Conservation (phyloP, 2,113 vertebrate species). For the Dipodomys stephensi region DNA sequence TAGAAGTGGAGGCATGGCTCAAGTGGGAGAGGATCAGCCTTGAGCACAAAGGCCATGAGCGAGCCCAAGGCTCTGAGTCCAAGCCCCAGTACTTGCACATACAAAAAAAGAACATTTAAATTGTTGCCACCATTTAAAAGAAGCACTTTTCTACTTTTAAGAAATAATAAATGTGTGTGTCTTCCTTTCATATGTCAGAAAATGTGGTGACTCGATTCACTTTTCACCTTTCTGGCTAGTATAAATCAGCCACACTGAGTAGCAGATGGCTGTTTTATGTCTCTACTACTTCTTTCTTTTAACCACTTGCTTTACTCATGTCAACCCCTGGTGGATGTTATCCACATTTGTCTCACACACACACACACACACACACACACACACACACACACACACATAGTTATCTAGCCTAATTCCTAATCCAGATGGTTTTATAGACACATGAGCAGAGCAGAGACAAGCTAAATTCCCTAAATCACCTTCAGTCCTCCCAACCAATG, state of each 20-base stretch:
- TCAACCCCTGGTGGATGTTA: not conserved
- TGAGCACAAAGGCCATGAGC: too few relatives aligned
- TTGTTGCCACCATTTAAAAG: not conserved
- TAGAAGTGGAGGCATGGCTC: too few relatives aligned
- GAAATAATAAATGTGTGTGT: not conserved
- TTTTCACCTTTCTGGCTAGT: not conserved
- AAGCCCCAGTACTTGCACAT: too few relatives aligned
- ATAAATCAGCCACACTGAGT: not conserved
- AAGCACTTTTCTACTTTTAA: not conserved
- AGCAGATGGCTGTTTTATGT: not conserved
- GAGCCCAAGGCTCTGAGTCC: too few relatives aligned
- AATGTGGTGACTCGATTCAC: not conserved
- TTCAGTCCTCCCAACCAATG: not conserved
- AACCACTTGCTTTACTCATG: not conserved
- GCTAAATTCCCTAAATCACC: not conserved
- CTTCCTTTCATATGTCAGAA: slow-evolving; percentile 44
- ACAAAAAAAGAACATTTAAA: not conserved
- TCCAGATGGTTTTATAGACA: not conserved
- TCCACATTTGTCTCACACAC: not conserved
- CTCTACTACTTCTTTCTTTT: not conserved
- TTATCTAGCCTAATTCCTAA: not conserved
- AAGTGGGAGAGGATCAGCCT: too few relatives aligned
- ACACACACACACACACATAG: too few relatives aligned
- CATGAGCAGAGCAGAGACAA: too few relatives aligned
- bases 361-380: not conserved